Evolutionary conservation across 2,797 vertebrate genomes (phyloP).

Genomic region (Thunnus albacares): DNA sequence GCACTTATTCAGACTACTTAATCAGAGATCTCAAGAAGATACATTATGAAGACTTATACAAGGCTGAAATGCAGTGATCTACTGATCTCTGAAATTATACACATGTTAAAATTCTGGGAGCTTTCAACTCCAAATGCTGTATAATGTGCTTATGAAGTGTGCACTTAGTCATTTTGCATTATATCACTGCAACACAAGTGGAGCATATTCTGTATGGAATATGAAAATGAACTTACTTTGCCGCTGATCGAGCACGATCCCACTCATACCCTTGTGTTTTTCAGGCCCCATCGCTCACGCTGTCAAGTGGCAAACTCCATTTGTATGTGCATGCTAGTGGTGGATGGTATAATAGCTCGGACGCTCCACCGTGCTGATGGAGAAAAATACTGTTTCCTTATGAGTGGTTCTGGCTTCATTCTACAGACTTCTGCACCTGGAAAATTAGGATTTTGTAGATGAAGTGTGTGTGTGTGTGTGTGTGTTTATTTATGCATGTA

Average conservation of each 20-base stretch:
- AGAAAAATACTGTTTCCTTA: constrained; percentile 72
- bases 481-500: constrained; percentile 53
- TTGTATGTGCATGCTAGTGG: constrained; percentile 60
- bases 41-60: constrained; percentile 15
- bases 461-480: constrained; percentile 19
- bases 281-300: constrained; percentile 64
- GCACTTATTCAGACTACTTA: constrained; percentile 16
- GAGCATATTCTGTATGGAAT: constrained; percentile 47
- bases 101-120: constrained; percentile 37
- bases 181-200: constrained; percentile 57
- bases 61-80: constrained; percentile 31
- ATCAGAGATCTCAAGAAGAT: constrained; percentile 25
- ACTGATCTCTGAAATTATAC: constrained; percentile 35
- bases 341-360: constrained; percentile 69
- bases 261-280: constrained; percentile 64
- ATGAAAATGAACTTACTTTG: constrained; percentile 65
- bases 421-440: constrained; percentile 76
- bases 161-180: constrained; percentile 57
- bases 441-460: constrained; percentile 73
- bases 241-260: constrained; percentile 60
- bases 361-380: constrained; percentile 60
- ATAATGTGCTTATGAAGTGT: constrained; percentile 51
- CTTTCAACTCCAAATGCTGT: constrained; percentile 56
- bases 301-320: constrained; percentile 76
- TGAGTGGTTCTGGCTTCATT: constrained; percentile 69